Percentiles rank a stretch among this genome's conserved stretches.
Conservation (phyloP, 2,113 vertebrate species). For the Strigops habroptila region DNA sequence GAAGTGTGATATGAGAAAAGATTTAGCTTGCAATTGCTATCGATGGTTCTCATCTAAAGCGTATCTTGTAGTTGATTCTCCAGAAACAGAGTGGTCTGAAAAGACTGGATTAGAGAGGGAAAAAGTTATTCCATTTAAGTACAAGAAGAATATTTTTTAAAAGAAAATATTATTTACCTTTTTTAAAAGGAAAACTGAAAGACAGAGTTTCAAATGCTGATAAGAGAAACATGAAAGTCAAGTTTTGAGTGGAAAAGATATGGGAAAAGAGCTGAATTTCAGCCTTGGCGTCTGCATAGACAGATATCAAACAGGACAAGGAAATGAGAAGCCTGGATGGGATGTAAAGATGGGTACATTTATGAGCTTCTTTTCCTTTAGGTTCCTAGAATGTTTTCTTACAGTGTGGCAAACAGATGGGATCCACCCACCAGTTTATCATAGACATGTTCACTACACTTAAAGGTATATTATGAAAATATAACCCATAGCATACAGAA, state of each 20-base stretch:
- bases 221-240: background rate
- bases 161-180: background rate
- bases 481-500: background rate
- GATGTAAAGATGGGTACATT: background rate
- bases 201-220: background rate
- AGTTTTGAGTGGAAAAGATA: background rate
- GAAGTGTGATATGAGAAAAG: background rate
- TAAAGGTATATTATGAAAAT: conserved; percentile 4
- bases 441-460: background rate
- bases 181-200: background rate
- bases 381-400: background rate
- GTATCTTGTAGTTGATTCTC: background rate
- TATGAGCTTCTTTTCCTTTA: background rate
- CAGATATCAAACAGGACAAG: background rate
- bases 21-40: background rate
- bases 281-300: background rate
- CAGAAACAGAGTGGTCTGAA: background rate
- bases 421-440: background rate
- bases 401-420: conserved; percentile 20
- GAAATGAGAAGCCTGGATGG: background rate
- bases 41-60: background rate
- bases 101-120: background rate
- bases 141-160: background rate
- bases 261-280: background rate
- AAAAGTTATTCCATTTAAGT: background rate